phyloP scores from a whole-genome alignment of 2,797 vertebrate species.

The Rhynchonycteris naso region DNA sequence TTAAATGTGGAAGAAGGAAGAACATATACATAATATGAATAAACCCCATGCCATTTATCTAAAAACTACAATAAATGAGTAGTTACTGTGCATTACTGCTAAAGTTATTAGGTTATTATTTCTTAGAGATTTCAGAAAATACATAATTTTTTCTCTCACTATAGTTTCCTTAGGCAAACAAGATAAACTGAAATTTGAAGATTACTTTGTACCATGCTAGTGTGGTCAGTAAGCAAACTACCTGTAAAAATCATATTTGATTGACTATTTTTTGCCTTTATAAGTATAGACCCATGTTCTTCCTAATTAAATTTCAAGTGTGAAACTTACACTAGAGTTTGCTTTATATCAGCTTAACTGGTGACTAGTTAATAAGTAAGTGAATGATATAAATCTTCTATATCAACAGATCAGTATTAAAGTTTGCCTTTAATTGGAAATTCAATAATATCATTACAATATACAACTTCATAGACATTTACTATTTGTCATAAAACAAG shows the following conservation, averaged over 20 bases:
- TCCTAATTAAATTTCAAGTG: constrained; percentile 13
- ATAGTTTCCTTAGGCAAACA: neutral
- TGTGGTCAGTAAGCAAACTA: neutral
- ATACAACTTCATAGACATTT: neutral
- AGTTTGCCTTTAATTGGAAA: neutral
- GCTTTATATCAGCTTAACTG: neutral
- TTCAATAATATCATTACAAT: neutral
- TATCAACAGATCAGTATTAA: neutral
- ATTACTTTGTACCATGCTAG: neutral
- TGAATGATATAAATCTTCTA: neutral
- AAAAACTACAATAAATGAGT: neutral
- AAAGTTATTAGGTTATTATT: neutral
- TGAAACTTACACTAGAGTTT: neutral
- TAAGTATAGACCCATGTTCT: neutral
- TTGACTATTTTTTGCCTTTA: neutral
- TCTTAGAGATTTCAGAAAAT: neutral
- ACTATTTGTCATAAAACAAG: neutral
- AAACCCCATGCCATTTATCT: neutral
- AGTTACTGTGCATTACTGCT: neutral
- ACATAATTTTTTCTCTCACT: neutral
- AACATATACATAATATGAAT: neutral
- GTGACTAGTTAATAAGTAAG: neutral
- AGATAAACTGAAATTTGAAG: neutral
- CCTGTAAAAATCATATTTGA: neutral
- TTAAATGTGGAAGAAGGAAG: neutral